phyloP scores from a whole-genome alignment of 2,113 vertebrate species.

The Notechis scutatus region DNA sequence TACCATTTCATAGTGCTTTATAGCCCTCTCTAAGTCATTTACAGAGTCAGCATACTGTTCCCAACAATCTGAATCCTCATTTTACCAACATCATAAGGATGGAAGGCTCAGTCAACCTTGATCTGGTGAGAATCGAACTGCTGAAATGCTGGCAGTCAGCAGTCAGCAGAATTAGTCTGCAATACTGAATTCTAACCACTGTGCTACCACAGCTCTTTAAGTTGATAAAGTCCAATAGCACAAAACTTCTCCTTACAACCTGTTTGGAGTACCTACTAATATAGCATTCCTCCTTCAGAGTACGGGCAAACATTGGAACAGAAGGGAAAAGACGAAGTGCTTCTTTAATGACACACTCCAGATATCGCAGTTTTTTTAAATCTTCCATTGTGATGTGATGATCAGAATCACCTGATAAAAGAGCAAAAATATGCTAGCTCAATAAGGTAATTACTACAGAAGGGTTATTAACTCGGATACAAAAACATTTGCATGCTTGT shows the following conservation, averaged over 20 bases:
- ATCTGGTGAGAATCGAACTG: neutral
- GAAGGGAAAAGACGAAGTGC: conserved; percentile 86
- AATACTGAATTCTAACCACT: neutral
- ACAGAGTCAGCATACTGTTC: too few relatives aligned
- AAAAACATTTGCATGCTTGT: neutral
- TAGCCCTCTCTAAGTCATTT: neutral
- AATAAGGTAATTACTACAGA: neutral
- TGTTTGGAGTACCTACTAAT: conserved; percentile 73
- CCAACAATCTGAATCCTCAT: too few relatives aligned
- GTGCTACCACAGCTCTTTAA: neutral
- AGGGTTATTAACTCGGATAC: neutral
- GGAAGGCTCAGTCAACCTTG: too few relatives aligned
- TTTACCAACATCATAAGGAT: too few relatives aligned
- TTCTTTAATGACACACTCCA: conserved; percentile 93
- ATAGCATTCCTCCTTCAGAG: conserved; percentile 76
- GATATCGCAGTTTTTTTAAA: conserved; percentile 85
- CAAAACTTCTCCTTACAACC: neutral
- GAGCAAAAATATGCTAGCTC: neutral
- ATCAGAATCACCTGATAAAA: conserved; percentile 72
- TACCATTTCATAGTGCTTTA: neutral
- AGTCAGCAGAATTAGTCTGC: neutral
- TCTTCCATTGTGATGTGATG: conserved; percentile 75
- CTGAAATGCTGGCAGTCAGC: neutral
- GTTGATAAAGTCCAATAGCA: neutral
- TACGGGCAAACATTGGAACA: conserved; percentile 88